phyloP scores from a whole-genome alignment of 2,797 vertebrate species.

The Australoheros facetus region DNA sequence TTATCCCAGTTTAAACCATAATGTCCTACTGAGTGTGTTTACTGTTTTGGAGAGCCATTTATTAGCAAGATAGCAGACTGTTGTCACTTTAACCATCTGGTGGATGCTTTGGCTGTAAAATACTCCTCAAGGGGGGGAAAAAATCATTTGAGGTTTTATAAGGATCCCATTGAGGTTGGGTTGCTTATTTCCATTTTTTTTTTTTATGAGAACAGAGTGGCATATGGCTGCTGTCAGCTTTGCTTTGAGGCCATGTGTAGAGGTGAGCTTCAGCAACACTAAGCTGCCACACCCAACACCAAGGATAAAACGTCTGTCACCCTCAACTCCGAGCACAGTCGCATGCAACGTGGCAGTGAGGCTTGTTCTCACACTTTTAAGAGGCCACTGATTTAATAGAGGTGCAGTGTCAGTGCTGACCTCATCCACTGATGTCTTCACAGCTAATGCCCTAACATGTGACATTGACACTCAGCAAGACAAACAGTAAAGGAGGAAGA shows the following conservation, averaged over 20 bases:
- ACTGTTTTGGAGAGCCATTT: constrained; percentile 50
- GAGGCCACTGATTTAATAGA: constrained; percentile 76
- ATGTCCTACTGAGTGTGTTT: constrained; percentile 63
- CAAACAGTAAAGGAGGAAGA: constrained; percentile 62
- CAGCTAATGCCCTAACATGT: constrained; percentile 71
- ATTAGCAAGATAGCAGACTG: constrained; percentile 50
- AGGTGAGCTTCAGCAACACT: constrained; percentile 25
- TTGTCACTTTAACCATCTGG: constrained; percentile 67
- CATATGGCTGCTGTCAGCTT: constrained; percentile 43
- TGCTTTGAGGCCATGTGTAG: constrained; percentile 42
- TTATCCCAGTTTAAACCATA: constrained; percentile 58
- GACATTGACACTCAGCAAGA: constrained; percentile 68
- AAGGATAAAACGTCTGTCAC: constrained; percentile 44
- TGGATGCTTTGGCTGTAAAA: constrained; percentile 47
- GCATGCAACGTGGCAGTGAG: constrained; percentile 39
- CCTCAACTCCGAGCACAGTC: constrained; percentile 12
- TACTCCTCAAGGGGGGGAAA: constrained; percentile 6
- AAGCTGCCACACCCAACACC: constrained; percentile 23
- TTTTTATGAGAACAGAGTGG: constrained; percentile 17
- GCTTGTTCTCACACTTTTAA: constrained; percentile 60
- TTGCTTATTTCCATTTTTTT: constrained; percentile 49
- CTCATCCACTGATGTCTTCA: constrained; percentile 71
- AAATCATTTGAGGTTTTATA: constrained; percentile 26
- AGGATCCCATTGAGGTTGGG: constrained; percentile 25
- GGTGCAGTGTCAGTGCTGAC: constrained; percentile 67